Conservation (phyloP, 1,140 invertebrate species). For the Microvelia longipes region DNA sequence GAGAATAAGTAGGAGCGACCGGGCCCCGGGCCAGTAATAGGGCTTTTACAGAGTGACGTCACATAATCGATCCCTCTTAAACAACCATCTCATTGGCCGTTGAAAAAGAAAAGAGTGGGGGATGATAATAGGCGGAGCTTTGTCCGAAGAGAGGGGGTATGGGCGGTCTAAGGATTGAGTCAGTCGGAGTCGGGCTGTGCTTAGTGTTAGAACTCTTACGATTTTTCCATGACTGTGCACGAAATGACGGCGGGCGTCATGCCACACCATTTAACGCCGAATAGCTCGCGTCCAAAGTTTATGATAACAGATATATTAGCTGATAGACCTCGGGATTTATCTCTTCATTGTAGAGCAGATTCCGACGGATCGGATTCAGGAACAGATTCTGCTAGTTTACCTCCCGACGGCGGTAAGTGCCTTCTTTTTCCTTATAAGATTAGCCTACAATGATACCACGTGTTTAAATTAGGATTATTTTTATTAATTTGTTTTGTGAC, state of each 20-base stretch:
- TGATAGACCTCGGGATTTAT: not conserved
- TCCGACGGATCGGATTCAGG: not conserved
- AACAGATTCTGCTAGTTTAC: not conserved
- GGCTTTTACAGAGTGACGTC: not conserved
- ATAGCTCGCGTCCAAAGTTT: not conserved
- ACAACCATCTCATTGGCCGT: not conserved
- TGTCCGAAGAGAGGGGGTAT: not conserved
- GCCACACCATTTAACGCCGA: not conserved
- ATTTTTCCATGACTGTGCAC: not conserved
- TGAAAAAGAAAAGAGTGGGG: not conserved
- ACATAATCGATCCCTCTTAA: not conserved
- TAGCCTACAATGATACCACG: too few species aligned
- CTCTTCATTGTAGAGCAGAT: not conserved
- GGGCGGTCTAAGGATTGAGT: not conserved
- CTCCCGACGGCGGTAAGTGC: constrained; percentile 3
- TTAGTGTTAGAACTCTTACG: not conserved
- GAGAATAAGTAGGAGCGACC: too few species aligned
- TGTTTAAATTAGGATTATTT: too few species aligned
- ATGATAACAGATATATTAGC: constrained; percentile 1
- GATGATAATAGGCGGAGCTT: not conserved
- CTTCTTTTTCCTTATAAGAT: too few species aligned
- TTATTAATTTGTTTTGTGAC: too few species aligned
- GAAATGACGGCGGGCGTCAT: constrained; percentile 3
- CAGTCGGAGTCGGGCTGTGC: not conserved
- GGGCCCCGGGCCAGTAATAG: too few species aligned